Base-by-base conservation (phyloP, 2,113 vertebrate species). In the Irena cyanogastra region DNA sequence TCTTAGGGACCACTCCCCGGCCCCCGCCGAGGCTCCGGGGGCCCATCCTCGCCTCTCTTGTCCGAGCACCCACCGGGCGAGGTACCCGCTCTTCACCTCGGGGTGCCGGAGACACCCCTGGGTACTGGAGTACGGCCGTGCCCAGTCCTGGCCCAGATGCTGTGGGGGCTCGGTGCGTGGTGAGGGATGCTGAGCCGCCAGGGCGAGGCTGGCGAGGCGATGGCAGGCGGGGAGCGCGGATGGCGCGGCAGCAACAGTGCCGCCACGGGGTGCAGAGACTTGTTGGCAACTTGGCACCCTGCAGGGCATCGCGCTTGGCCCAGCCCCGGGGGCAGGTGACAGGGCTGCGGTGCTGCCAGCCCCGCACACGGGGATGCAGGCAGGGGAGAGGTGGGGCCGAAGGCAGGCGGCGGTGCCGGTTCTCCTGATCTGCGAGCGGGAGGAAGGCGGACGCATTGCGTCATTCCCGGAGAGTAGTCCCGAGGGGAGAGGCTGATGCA, bases 361-460 rank as follows among this genome's bases (percentile, higher is more conserved):
- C 47, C 23, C 13, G 3, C 11, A 6, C 16, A 7, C 39, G 15
- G 35, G 28, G 30, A 28, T 13, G 64, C 2, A 8, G 69, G 16
- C 57, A n/a, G 45, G 16, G 86, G 39, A 54, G 74, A 68, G 59
- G 64, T 60, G 76, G 71, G 59, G 59, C 81, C 17, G 81, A 23
- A 19, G 49, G 53, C 66, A 28, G 66, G 71, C 79, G 4, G 70
- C 10, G 1, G 9, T 10, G 79, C 83, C 9, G 1, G n/a, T 35
- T n/a, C 39, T 50, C 77, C 27, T 3, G 35, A 8, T 52, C 7
- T 1, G 35, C 7, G 17, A 88, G 83, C 61, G 5, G 85, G 68
- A 94, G 88, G 85, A 83, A 83, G 86, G 83, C 61, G 39, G 80
- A 21, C 3, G 69, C 82, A 81, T 72, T 89, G 92, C 92, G 64